Base-by-base conservation (phyloP, 2,888 invertebrate species). In the Drosophila rellima region DNA sequence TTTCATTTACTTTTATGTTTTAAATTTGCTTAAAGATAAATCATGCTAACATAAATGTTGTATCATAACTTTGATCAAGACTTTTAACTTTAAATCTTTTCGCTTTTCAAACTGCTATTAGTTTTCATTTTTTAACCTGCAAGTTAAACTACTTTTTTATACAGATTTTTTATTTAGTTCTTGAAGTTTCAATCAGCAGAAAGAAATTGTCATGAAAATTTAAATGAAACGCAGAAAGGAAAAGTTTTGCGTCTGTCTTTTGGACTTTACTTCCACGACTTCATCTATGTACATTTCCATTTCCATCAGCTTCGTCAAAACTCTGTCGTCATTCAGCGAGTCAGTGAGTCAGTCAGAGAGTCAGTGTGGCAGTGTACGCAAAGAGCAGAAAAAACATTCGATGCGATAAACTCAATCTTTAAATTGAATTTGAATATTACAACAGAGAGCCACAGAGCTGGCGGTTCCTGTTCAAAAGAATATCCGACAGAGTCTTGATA, bases 391-490 rank as follows among this genome's bases (percentile, higher is more conserved):
- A 55, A 55, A 80, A 82, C 71, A 82, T 42, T 73, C 74, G 56
- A 80, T 80, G 74, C 71, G 76, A 77, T 78, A 87, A 89, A 87
- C 81, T 88, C 85, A 89, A 90, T 88, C 76, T 87, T 79, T 57
- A 84, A 88, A 88, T 89, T 89, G 90, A 89, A 88, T 90, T 88
- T 87, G 84, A 86, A 86, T 88, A 82, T 82, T 83, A 80, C 75
- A 72, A 72, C 67, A 56, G 31, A 54, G 54, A 40, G 75, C 47
- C 37, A 15, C 40, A 57, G 37, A 48, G 48, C 59, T 42, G 51
- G 23, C 45, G 48, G 23, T 54, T 29, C 47, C 45, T 8, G 62
- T 23, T 48, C 31, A 52, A 57, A 77, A 74, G 80, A 51, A 70
- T 66, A 76, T 62, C 59, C 67, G 57, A 42, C 15, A 45, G 17